A percentile compares a stretch with the other conserved stretches of the same genome.
These are phyloP conservation scores for Slavum lentiscoides DNA, from an alignment of 2,888 invertebrate species.

Conservation along the genomic window DNA sequence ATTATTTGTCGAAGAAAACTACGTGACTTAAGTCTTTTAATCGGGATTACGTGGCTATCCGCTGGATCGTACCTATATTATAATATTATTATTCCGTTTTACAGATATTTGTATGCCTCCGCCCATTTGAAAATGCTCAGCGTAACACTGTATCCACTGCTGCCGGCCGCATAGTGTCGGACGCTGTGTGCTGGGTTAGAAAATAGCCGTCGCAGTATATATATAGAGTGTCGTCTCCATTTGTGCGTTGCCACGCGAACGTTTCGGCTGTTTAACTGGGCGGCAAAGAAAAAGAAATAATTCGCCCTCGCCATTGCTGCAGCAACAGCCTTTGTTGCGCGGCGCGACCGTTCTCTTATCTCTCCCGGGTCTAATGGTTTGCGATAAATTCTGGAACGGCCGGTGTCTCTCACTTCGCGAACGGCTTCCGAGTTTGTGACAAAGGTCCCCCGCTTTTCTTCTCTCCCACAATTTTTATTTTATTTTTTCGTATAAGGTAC, in stretches of 20 bases:
- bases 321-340: conserved; percentile 26
- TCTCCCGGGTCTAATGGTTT: conserved; percentile 44
- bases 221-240: background rate
- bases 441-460: conserved; percentile 14
- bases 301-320: background rate
- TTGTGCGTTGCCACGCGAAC: conserved; percentile 13
- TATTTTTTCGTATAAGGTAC: conserved; percentile 14
- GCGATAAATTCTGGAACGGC: conserved; percentile 46
- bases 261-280: conserved; percentile 20
- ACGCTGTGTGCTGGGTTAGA: too few species aligned
- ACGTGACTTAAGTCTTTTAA: too few species aligned
- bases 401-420: conserved; percentile 34
- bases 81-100: too few species aligned
- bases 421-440: conserved; percentile 42
- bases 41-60: too few species aligned
- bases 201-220: too few species aligned
- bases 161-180: too few species aligned
- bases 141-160: too few species aligned
- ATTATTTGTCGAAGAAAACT: too few species aligned
- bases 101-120: too few species aligned
- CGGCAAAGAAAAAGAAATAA: background rate
- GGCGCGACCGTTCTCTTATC: conserved; percentile 37
- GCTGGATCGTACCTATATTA: too few species aligned
- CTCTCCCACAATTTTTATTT: background rate
- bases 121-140: too few species aligned